Conservation (phyloP, 2,888 invertebrate species). For the Sussaba pulchella region DNA sequence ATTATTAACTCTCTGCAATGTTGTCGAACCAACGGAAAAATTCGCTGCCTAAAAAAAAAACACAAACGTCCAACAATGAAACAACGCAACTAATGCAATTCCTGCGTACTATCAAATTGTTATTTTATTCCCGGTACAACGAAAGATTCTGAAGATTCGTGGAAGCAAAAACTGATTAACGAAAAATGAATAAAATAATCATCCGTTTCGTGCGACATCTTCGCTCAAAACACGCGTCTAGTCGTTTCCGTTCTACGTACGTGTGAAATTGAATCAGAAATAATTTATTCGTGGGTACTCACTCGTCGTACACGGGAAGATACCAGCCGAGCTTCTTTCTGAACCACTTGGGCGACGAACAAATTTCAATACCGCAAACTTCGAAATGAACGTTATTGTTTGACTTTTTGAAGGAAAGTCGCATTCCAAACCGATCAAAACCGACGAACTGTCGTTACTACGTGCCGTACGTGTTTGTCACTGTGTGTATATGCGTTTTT, state of each 20-base stretch:
- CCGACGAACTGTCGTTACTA: constrained; percentile 25
- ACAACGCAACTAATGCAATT: not conserved
- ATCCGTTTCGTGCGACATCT: too few relatives aligned
- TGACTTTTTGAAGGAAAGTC: constrained; percentile 75
- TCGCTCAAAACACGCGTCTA: too few relatives aligned
- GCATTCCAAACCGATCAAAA: constrained; percentile 75
- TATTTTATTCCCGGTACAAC: too few relatives aligned
- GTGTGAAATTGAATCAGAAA: too few relatives aligned
- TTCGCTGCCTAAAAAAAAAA: not conserved
- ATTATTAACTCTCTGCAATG: constrained; percentile 5
- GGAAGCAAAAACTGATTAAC: too few relatives aligned
- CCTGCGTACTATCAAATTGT: not conserved
- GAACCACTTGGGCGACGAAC: constrained; percentile 77
- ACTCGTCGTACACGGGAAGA: constrained; percentile 75
- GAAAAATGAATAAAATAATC: too few relatives aligned
- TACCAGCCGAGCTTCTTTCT: constrained; percentile 76
- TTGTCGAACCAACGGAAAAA: constrained; percentile 1
- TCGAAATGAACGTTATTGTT: constrained; percentile 73
- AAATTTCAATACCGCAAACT: constrained; percentile 77
- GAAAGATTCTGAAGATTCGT: too few relatives aligned
- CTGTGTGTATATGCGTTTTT: not conserved
- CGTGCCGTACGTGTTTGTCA: too few relatives aligned
- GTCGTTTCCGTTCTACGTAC: too few relatives aligned
- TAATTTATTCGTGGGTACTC: constrained; percentile 65
- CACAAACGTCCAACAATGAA: not conserved